These are phyloP conservation scores for Dicentrarchus labrax DNA, from an alignment of 2,113 vertebrate genomes.

Conservation along the genomic window DNA sequence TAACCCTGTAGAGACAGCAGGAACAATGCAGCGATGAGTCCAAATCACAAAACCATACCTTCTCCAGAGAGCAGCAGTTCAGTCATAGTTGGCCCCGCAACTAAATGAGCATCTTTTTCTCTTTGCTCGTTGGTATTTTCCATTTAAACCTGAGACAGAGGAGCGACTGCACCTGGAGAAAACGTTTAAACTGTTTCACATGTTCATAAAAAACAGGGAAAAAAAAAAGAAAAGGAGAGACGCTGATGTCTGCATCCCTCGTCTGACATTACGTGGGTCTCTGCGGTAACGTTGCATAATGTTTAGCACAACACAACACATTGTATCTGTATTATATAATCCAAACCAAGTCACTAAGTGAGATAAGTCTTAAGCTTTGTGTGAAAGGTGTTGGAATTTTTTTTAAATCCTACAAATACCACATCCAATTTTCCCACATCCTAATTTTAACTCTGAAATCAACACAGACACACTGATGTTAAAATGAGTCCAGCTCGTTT, in stretches of 20 bases:
- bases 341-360: not conserved
- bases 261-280: slow-evolving; percentile 4
- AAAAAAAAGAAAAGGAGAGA: not conserved
- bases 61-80: slow-evolving; percentile 59
- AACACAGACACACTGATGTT: not conserved
- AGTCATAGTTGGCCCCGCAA: slow-evolving; percentile 42
- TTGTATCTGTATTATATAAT: slow-evolving; percentile 12
- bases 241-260: slow-evolving; percentile 54
- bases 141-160: slow-evolving; percentile 49
- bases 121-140: slow-evolving; percentile 64
- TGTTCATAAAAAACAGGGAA: slow-evolving; percentile 43
- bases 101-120: slow-evolving; percentile 46
- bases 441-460: not conserved
- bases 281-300: slow-evolving; percentile 36
- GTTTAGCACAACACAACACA: slow-evolving; percentile 22
- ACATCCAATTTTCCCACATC: not conserved
- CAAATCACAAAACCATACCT: slow-evolving; percentile 63
- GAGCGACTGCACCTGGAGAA: slow-evolving; percentile 61
- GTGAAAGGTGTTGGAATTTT: not conserved
- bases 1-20: slow-evolving; percentile 52
- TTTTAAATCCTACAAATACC: not conserved
- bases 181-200: slow-evolving; percentile 63
- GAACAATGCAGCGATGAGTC: slow-evolving; percentile 45
- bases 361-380: slow-evolving; percentile 4
- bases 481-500: not conserved